These are phyloP conservation scores for Sphaerophoria taeniata DNA, from an alignment of 2,888 invertebrate genomes.

Conservation along the genomic window DNA sequence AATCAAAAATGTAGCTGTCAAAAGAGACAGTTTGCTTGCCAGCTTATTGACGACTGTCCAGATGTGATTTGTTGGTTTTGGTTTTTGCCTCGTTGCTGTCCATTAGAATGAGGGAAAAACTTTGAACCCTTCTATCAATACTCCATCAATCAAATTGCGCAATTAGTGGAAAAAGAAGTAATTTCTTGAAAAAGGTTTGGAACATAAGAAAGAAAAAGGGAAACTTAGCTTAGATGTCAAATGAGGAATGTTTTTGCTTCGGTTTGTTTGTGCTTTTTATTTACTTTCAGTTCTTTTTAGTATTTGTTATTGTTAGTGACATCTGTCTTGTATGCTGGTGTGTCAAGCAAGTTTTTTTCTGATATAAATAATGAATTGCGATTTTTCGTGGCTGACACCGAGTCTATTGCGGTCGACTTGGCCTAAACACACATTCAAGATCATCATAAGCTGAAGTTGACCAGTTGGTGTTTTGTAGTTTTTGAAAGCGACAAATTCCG, in stretches of 20 bases:
- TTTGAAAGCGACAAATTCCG: no score
- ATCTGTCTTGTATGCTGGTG: no score
- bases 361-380: no score
- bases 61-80: no score
- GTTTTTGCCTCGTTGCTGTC: not conserved
- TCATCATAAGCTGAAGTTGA: no score
- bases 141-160: constrained; percentile 63
- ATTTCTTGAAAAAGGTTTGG: constrained; percentile 9
- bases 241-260: constrained; percentile 1
- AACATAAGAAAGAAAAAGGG: not conserved
- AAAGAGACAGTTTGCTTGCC: constrained; percentile 14
- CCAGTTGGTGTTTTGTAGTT: no score
- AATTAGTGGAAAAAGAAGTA: constrained; percentile 52
- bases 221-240: constrained; percentile 11
- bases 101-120: not conserved
- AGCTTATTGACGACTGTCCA: not conserved
- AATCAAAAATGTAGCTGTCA: not conserved
- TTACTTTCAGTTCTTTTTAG: no score
- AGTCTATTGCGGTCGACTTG: no score
- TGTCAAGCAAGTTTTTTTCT: no score
- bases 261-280: not conserved
- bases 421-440: no score
- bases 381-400: no score
- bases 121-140: constrained; percentile 14
- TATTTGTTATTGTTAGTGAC: no score